Evolutionary conservation across 2,113 vertebrate genomes (phyloP).

Genomic region (Heteronetta atricapilla): DNA sequence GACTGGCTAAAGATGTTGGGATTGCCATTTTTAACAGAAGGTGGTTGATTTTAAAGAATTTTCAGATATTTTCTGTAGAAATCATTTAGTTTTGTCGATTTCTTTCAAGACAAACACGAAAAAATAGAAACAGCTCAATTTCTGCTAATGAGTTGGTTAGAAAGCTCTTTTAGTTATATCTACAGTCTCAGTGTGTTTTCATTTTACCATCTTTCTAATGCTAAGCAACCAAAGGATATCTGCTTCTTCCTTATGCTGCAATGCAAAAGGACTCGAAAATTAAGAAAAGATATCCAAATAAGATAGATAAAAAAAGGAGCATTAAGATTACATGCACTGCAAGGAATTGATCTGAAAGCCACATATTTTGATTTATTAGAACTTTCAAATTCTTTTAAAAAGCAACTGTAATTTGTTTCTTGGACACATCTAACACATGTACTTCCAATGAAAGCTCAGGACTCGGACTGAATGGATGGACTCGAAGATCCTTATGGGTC

Average conservation of each 20-base stretch:
- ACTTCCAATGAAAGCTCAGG: neutral
- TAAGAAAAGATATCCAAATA: neutral
- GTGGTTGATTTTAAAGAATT: neutral
- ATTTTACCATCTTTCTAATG: slow-evolving; percentile 1
- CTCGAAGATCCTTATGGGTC: too few relatives aligned
- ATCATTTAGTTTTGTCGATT: neutral
- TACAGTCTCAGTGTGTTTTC: neutral
- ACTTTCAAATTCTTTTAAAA: neutral
- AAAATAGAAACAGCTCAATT: neutral
- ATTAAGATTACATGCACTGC: neutral
- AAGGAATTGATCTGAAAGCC: neutral
- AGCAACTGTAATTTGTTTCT: neutral
- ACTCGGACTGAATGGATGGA: neutral
- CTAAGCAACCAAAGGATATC: slow-evolving; percentile 14
- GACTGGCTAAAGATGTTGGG: too few relatives aligned
- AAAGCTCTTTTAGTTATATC: slow-evolving; percentile 6
- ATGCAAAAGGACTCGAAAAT: neutral
- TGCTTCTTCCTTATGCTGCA: slow-evolving; percentile 1
- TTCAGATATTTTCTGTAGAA: neutral
- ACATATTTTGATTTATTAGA: neutral
- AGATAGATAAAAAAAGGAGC: neutral
- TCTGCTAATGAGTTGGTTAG: neutral
- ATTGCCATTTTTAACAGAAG: neutral
- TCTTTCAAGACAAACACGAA: neutral
- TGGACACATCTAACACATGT: neutral